A percentile compares a stretch with the other conserved stretches of the same genome.
phyloP scores from a whole-genome alignment of 2,888 invertebrate species.

The Diploptera punctata region DNA sequence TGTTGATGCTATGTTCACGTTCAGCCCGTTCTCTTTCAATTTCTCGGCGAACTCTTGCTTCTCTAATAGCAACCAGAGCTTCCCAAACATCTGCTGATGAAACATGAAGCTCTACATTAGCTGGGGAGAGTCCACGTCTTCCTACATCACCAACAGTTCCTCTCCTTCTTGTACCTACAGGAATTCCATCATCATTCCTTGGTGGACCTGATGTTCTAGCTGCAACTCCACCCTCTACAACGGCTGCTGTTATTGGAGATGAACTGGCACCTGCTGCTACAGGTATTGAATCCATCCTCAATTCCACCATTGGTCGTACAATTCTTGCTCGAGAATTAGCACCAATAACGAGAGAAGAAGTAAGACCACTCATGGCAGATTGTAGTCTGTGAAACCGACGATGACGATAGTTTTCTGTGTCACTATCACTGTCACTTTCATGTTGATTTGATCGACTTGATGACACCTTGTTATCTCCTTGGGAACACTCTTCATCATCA shows the following conservation, averaged over 20 bases:
- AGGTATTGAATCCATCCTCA: conserved; percentile 36
- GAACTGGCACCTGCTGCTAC: conserved; percentile 24
- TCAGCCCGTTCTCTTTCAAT: conserved; percentile 37
- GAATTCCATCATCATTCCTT: conserved; percentile 11
- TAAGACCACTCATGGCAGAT: background rate
- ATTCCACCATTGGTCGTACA: conserved; percentile 20
- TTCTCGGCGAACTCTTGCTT: conserved; percentile 59
- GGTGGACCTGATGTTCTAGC: conserved; percentile 3
- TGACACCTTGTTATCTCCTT: background rate
- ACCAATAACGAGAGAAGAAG: conserved; percentile 26
- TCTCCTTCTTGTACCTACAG: conserved; percentile 7
- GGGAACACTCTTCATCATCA: conserved; percentile 14
- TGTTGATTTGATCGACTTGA: background rate
- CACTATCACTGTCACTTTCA: conserved; percentile 41
- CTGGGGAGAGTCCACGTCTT: conserved; percentile 49
- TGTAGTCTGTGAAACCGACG: conserved; percentile 45
- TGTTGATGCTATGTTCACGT: conserved; percentile 5
- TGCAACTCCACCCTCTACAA: background rate
- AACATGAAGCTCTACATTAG: conserved; percentile 55
- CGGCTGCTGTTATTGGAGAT: background rate
- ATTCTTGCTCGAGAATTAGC: conserved; percentile 12
- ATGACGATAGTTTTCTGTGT: conserved; percentile 21
- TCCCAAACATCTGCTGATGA: conserved; percentile 69
- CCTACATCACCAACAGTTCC: conserved; percentile 32
- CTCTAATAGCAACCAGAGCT: conserved; percentile 69